Percentiles rank a stretch among this genome's conserved stretches.
Evolutionary conservation across 2,113 vertebrate species (phyloP).

Genomic region (Cervus canadensis): DNA sequence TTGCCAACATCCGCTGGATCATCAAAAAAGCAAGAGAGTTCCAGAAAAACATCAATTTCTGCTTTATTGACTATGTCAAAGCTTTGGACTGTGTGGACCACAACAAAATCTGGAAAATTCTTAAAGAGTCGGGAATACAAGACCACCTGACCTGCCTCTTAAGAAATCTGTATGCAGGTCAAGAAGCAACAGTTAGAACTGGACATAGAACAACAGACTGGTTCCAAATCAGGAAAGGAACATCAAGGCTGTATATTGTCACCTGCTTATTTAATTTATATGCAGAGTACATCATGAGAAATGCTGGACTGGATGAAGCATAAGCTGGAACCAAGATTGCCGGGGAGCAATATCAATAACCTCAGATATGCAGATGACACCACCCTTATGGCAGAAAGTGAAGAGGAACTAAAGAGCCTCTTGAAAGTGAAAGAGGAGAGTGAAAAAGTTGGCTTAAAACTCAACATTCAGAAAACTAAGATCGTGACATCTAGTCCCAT

Average conservation of each 20-base stretch:
- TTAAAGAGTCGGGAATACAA: neutral
- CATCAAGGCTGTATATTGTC: neutral
- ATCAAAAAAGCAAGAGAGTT: neutral
- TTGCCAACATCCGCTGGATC: fast-evolving
- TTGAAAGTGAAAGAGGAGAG: neutral
- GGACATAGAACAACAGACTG: neutral
- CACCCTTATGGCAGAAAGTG: neutral
- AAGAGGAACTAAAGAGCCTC: neutral
- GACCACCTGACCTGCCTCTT: neutral
- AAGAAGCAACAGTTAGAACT: neutral
- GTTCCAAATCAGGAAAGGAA: neutral
- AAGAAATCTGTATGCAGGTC: neutral
- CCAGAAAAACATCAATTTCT: neutral
- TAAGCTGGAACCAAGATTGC: neutral
- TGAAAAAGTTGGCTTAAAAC: neutral
- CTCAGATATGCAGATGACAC: neutral
- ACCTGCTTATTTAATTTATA: neutral
- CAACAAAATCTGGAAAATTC: neutral
- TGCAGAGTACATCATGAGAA: fast-evolving
- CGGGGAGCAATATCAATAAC: neutral
- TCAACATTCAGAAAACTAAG: neutral
- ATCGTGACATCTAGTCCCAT: neutral
- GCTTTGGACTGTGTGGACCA: neutral
- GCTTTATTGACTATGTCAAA: neutral
- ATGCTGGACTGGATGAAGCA: neutral